phyloP scores from a whole-genome alignment of 2,113 vertebrate species.

The Coracopsis vasa region DNA sequence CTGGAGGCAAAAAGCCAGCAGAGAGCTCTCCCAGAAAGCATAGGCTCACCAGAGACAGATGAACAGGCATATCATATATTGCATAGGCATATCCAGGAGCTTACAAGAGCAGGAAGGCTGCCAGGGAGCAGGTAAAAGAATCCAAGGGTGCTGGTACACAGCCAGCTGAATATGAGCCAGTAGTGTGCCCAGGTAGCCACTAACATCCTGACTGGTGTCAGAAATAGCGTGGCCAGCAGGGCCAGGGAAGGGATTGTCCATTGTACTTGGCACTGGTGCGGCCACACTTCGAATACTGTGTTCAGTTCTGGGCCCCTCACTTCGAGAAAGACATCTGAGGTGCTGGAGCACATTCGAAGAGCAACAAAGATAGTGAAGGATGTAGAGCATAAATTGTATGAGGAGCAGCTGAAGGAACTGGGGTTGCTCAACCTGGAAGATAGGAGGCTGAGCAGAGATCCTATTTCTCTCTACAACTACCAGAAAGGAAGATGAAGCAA shows the following conservation, averaged over 20 bases:
- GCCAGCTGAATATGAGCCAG: not conserved
- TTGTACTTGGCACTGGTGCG: not conserved
- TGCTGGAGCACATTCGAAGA: not conserved
- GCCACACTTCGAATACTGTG: accelerated
- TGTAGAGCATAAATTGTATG: not conserved
- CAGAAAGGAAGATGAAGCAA: not conserved
- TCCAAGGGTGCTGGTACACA: not conserved
- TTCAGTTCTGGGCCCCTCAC: not conserved
- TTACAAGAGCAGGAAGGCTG: not conserved
- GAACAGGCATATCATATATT: not conserved
- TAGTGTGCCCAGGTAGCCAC: not conserved
- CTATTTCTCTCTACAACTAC: not conserved
- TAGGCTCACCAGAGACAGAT: not conserved
- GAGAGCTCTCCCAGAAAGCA: not conserved
- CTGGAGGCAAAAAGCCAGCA: not conserved
- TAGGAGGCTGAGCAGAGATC: not conserved
- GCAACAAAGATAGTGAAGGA: not conserved
- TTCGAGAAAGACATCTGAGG: not conserved
- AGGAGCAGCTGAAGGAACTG: not conserved
- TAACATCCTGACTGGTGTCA: not conserved
- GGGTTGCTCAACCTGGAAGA: not conserved
- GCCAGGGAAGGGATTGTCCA: accelerated
- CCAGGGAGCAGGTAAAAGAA: not conserved
- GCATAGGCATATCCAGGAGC: not conserved
- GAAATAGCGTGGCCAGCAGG: not conserved